Evolutionary conservation across 2,113 vertebrate species (phyloP).

Genomic region (Apteryx mantelli): DNA sequence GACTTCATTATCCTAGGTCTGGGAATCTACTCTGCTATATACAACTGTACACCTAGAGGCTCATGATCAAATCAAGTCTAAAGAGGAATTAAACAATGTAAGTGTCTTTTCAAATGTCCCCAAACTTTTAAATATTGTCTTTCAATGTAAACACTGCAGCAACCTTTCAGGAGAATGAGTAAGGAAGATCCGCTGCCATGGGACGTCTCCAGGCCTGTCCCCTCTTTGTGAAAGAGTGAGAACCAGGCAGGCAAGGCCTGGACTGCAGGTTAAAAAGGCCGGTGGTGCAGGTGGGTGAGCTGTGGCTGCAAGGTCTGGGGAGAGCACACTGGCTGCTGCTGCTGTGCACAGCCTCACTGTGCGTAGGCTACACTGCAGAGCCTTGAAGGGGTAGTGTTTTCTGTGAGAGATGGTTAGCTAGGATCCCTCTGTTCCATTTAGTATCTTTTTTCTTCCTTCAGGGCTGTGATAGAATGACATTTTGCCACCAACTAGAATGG

Average conservation of each 20-base stretch:
- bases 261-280: no score
- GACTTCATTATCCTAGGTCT: rapidly evolving
- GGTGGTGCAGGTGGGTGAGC: neutral
- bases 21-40: neutral
- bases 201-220: neutral
- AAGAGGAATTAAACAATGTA: neutral
- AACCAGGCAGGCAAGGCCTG: rapidly evolving
- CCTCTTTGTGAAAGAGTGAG: neutral
- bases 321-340: neutral
- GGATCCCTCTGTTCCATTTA: neutral
- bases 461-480: neutral
- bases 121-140: neutral
- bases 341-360: neutral
- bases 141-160: neutral
- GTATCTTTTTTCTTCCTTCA: neutral
- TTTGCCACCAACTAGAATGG: neutral
- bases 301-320: neutral
- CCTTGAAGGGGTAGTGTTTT: neutral
- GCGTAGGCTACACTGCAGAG: neutral
- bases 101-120: neutral
- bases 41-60: rapidly evolving
- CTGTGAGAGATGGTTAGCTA: neutral
- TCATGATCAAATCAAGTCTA: neutral
- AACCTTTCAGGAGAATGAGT: neutral
- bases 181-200: neutral